Evolutionary conservation across 2,797 vertebrate genomes (phyloP), one percentile per base, ranked within the genome.

Genomic region (Toxotes lorentzi): DNA sequence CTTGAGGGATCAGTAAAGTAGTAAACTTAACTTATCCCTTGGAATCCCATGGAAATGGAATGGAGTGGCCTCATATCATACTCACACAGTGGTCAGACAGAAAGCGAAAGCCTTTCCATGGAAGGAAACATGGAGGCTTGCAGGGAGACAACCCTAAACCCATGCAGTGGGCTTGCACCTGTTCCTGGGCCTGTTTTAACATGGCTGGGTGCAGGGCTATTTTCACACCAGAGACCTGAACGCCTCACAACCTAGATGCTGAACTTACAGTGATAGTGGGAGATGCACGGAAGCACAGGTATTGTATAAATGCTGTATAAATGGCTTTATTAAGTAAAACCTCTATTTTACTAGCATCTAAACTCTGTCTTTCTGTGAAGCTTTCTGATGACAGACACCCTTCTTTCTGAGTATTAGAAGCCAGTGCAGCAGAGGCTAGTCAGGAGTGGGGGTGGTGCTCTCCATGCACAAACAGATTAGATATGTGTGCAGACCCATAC

Each of bases 21-120:
- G 27, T 30, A 30, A 30, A 30, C 27, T 30, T 30, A 30, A 30
- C 27, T 82, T 35, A 87, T 84, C 77, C 47, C 23, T 62, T 61
- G 43, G 23, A 79, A 82, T 80, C 84, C 58, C 47, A 38, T 57
- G 57, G 68, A 66, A 73, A 85, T 87, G 77, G 59, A 73, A 63
- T 54, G 23, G 43, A 78, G 40, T 30, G 47, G 60, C 38, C 50
- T 54, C n/a, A 38, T 69, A 73, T 40, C 43, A 34, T 24, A 61
- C 43, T 19, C 35, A 38, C 40, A 48, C n/a, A 58, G 41, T n/a
- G 65, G 72, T 68, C 65, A 58, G 76, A 7, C 40, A 40, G 59
- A 70, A 51, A 67, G 7, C 47, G 43, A 30, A 3, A 35, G 48
- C 27, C 56, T 40, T 53, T 77, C 79, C 64, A 56, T 45, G 38